A percentile compares a stretch with the other conserved stretches of the same genome.
phyloP scores from a whole-genome alignment of 2,113 vertebrate species.

The Irena cyanogastra region DNA sequence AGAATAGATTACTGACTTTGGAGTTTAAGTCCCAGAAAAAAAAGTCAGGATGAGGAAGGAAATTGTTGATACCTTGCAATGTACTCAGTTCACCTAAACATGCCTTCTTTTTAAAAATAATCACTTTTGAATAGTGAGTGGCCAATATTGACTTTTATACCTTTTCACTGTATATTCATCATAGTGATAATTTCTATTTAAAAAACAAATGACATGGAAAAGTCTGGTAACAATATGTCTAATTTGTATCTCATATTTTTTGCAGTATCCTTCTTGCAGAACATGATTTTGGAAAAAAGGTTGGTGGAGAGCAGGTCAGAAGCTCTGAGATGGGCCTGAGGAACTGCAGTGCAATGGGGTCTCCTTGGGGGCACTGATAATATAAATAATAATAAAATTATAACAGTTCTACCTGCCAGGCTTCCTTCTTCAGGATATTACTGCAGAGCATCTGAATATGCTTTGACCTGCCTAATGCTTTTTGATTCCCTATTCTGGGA shows the following conservation, averaged over 20 bases:
- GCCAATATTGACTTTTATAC: background rate
- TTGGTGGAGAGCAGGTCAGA: background rate
- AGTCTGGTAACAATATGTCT: background rate
- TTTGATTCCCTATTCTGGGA: background rate
- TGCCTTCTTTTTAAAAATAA: background rate
- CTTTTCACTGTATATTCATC: background rate
- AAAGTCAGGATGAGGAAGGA: background rate
- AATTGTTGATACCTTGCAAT: background rate
- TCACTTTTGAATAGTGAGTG: background rate
- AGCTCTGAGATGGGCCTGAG: background rate
- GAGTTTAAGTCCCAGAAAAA: background rate
- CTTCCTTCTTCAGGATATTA: slow-evolving; percentile 31
- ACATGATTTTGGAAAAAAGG: background rate
- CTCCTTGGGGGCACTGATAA: background rate
- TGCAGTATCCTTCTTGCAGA: background rate
- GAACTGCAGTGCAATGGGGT: background rate
- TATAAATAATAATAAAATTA: slow-evolving; percentile 7
- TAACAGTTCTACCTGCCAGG: background rate
- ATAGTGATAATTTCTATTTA: background rate
- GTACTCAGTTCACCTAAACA: background rate
- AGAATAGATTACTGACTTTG: background rate
- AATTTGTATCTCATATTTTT: background rate
- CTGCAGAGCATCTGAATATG: background rate
- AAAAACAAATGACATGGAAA: background rate
- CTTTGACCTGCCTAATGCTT: background rate